Evolutionary conservation across 2,113 vertebrate genomes (phyloP).

Genomic region (Toxotes chatareus): DNA sequence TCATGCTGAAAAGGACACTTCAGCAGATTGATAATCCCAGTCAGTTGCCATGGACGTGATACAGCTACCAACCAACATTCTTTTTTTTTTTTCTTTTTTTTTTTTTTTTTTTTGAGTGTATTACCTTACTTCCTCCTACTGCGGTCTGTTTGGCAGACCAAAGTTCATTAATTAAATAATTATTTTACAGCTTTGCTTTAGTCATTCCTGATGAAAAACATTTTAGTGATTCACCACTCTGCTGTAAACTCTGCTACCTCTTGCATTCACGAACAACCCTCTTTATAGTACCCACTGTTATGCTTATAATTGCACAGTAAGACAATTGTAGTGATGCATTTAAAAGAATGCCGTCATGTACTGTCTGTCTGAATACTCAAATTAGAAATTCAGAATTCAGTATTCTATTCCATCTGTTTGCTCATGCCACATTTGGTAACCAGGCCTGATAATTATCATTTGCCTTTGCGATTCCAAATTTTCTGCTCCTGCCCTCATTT

Average conservation of each 20-base stretch:
- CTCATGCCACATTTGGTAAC: constrained; percentile 31
- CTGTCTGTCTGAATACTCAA: background rate
- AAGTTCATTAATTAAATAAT: constrained; percentile 18
- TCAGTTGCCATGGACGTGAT: background rate
- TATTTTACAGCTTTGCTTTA: constrained; percentile 29
- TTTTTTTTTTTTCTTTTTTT: no score
- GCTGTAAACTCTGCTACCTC: constrained; percentile 14
- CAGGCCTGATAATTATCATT: constrained; percentile 11
- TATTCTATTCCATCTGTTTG: constrained; percentile 51
- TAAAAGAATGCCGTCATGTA: background rate
- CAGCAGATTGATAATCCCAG: background rate
- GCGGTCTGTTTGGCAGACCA: constrained; percentile 10
- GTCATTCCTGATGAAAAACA: constrained; percentile 21
- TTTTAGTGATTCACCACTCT: constrained; percentile 26
- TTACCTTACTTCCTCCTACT: constrained; percentile 15
- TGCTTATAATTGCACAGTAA: background rate
- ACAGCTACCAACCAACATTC: background rate
- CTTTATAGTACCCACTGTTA: background rate
- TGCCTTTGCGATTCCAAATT: background rate
- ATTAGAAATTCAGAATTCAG: constrained; percentile 37
- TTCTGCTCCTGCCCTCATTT: constrained; percentile 19
- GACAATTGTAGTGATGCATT: constrained; percentile 1
- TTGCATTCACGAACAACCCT: background rate
- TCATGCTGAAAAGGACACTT: constrained; percentile 1
- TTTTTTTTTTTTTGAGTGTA: background rate